Conservation (phyloP, 2,888 invertebrate species). For the Apodemia hepburni region DNA sequence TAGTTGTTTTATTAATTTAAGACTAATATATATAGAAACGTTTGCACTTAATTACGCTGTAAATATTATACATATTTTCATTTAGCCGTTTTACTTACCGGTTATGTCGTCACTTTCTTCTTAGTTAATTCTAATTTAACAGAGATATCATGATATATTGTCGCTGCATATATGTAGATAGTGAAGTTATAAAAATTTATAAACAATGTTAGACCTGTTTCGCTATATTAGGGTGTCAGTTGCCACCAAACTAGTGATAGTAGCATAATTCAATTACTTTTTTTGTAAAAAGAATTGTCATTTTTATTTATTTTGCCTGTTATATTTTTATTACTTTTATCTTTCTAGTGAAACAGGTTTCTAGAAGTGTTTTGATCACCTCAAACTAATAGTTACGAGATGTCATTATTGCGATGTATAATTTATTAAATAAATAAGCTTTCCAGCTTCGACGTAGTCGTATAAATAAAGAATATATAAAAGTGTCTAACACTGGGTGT, state of each 20-base stretch:
- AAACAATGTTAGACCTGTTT: neutral
- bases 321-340: neutral
- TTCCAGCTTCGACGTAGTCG: constrained; percentile 45
- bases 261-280: too few species aligned
- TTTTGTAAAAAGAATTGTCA: too few species aligned
- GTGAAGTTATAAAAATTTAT: neutral
- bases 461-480: constrained; percentile 46
- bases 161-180: neutral
- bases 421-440: constrained; percentile 31
- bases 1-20: too few species aligned
- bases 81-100: too few species aligned
- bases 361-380: neutral
- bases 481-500: constrained; percentile 78
- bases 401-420: constrained; percentile 29
- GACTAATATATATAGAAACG: too few species aligned
- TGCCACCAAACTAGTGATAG: too few species aligned
- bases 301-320: too few species aligned
- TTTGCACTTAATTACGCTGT: too few species aligned
- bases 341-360: neutral
- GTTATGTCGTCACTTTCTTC: too few species aligned
- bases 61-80: too few species aligned
- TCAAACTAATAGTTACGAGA: constrained; percentile 29
- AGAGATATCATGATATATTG: too few species aligned
- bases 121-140: too few species aligned
- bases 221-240: neutral